phyloP scores from a whole-genome alignment of 2,888 invertebrate species.

The Rhogogaster chlorosoma region DNA sequence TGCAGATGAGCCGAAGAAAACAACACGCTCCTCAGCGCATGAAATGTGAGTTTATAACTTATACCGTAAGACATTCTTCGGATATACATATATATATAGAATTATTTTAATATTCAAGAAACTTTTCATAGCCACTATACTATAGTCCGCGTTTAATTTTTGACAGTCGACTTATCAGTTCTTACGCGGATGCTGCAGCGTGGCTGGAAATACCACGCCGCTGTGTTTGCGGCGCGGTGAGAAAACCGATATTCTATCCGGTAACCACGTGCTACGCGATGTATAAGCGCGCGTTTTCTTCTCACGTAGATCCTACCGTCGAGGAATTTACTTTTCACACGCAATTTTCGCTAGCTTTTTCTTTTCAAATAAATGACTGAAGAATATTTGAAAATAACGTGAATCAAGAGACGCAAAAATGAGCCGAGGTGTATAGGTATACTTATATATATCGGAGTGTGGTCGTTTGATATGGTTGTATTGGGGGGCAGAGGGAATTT shows the following conservation, averaged over 20 bases:
- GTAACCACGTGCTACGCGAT: background rate
- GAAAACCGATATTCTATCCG: constrained; percentile 19
- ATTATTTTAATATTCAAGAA: background rate
- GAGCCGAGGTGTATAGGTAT: no score
- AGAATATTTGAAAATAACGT: no score
- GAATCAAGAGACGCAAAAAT: background rate
- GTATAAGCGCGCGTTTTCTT: background rate
- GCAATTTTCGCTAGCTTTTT: background rate
- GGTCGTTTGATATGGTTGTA: background rate
- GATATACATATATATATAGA: background rate
- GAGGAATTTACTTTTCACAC: background rate
- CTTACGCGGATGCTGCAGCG: background rate
- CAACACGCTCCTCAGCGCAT: constrained; percentile 80
- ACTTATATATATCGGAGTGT: background rate
- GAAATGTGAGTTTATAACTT: constrained; percentile 79
- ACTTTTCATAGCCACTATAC: background rate
- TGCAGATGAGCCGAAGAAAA: constrained; percentile 79
- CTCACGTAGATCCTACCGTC: background rate
- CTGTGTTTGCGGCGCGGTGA: constrained; percentile 11
- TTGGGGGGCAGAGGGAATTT: background rate
- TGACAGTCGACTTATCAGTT: background rate
- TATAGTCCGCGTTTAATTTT: background rate
- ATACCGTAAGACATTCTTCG: background rate
- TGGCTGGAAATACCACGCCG: constrained; percentile 31
- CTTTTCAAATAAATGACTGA: no score